Base-by-base conservation (phyloP, 2,888 invertebrate species). In the Alviniconcha strummeri region DNA sequence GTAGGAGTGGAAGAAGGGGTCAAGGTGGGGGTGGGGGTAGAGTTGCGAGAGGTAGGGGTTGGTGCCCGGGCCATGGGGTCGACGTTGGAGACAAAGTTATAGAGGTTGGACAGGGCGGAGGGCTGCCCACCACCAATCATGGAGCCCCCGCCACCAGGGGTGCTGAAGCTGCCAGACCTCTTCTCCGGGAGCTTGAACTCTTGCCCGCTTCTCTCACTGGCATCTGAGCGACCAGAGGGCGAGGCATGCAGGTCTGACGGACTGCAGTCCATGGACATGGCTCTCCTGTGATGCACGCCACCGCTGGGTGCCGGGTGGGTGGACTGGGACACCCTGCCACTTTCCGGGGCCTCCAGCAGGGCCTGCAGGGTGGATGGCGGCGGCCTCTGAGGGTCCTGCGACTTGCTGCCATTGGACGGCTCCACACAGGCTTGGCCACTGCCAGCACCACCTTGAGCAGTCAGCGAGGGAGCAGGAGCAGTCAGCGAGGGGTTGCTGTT, bases 101-200 rank as follows among this genome's bases (percentile, higher is more conserved):
- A 82, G 6, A 82, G 77, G 36, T 36, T 77, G 56, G 82, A 82
- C 77, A 82, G 55, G 19, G 82, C 82, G 11, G 82, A 69, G 15
- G 77, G 7, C n/a, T 56, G 19, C 15, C 57, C 52, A 4, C 19
- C 54, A 36, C 60, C 52, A 15, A 79, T 52, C 52, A 60, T 11
- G 15, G 55, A 13, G 52, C 36, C 36, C 11, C n/a, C 5, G n/a
- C 75, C 67, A 19, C 71, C 9, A 57, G 64, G 57, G 52, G 55
- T n/a, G 64, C 82, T 69, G 69, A 77, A 69, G 9, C 77, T 76
- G 67, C 77, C 69, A 4, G 77, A 77, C 19, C 82, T 60, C 55
- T 71, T 82, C 8, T 82, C 76, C 69, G 82, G 82, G 57, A 67
- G 77, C 36, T 82, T 82, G 64, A 82, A 82, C 69, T 82, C 67